Evolutionary conservation across 1,140 invertebrate genomes (phyloP), one percentile per base, ranked within the genome.

Genomic region (Wiebesia pumilae): DNA sequence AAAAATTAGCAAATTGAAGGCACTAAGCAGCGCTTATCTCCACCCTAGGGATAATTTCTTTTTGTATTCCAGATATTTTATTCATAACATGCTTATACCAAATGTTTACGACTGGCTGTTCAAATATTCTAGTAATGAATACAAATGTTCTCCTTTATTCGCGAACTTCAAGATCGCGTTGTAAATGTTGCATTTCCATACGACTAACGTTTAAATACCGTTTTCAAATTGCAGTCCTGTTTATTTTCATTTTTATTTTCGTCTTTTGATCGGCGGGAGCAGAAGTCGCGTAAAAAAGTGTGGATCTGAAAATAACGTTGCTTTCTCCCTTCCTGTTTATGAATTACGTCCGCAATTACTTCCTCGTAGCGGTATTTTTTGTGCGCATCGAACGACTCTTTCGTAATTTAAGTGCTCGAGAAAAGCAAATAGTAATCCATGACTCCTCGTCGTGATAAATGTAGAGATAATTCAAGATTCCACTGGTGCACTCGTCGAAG

Each of bases 401-500:
- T 54, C 14, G 51, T 54, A 19, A 38, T 75, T 19, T 14, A 0
- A 10, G 9, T 10, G 6, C 33, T 38, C 38, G 21, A 24, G 35
- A 12, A 43, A 43, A n/a, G 6, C 71, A 43, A 75, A 75, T 43
- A 75, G 43, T 43, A n/a, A 43, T 75, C 21, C 69, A 73, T 10
- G 67, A n/a, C 7, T 40, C 19, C 71, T n/a, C 71, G 71, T 38
- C 38, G n/a, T 24, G 71, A 75, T 75, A 75, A 75, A 75, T 75
- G 71, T n/a, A n/a, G n/a, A n/a, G 71, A 75, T 19, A 43, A 75
- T 43, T 75, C 71, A n/a, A 75, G 71, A 73, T 73, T 43, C 24
- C 24, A 75, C 38, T 75, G 40, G 19, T 21, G 24, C 69, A 75
- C 38, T 43, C 71, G 38, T 43, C 1, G 24, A 27, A 62, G 24